Percentiles rank a stretch among this genome's conserved stretches.
Evolutionary conservation across 2,888 invertebrate species (phyloP).

Genomic region (Dinocampus coccinellae): DNA sequence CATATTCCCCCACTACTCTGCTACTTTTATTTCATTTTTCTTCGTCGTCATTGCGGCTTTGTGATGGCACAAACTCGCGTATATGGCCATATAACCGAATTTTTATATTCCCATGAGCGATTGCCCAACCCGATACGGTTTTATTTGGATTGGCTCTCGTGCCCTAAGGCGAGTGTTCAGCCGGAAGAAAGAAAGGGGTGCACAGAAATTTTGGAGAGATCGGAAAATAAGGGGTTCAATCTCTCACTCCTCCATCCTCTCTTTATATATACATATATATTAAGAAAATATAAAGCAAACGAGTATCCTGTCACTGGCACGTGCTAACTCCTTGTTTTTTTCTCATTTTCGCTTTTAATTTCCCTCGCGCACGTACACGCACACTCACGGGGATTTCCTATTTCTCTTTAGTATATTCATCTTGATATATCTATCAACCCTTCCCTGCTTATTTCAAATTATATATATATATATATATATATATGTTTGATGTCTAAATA

Average conservation of each 20-base stretch:
- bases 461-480: constrained; percentile 19
- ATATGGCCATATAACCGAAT: constrained; percentile 20
- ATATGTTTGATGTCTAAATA: constrained; percentile 31
- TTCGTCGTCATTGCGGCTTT: constrained; percentile 19
- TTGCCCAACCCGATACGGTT: constrained; percentile 25
- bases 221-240: constrained; percentile 5
- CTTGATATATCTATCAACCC: constrained; percentile 22
- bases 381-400: constrained; percentile 28
- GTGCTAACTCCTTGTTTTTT: constrained; percentile 47
- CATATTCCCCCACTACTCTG: background rate
- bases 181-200: constrained; percentile 21
- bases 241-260: too few species aligned
- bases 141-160: constrained; percentile 27
- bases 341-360: constrained; percentile 22
- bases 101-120: constrained; percentile 35
- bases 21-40: background rate
- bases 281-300: background rate
- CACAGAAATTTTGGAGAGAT: background rate
- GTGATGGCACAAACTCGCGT: background rate
- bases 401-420: constrained; percentile 22
- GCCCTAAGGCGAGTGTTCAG: constrained; percentile 9
- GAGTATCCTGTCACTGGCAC: constrained; percentile 60
- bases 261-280: background rate
- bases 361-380: constrained; percentile 36
- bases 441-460: constrained; percentile 37